A percentile compares a stretch with the other conserved stretches of the same genome.
Evolutionary conservation across 2,113 vertebrate species (phyloP).

Genomic region (Melanocharis versteri): DNA sequence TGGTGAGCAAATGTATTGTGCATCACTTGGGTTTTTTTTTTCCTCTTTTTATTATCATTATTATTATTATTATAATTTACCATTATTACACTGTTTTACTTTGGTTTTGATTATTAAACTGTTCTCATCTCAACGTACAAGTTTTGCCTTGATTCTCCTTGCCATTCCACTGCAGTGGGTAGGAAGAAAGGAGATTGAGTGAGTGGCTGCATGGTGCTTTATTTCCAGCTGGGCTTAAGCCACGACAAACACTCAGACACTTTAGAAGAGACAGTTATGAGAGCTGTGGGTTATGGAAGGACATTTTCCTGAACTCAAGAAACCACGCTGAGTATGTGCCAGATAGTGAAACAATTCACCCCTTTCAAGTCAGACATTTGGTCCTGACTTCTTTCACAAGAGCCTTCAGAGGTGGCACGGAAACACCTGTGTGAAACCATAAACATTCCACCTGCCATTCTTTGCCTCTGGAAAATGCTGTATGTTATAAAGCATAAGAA

Average conservation of each 20-base stretch:
- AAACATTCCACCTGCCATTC: neutral
- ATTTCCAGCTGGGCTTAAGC: neutral
- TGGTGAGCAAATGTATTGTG: neutral
- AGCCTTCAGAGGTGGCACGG: neutral
- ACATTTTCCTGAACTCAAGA: neutral
- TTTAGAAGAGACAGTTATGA: neutral
- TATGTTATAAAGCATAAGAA: neutral
- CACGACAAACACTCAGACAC: neutral
- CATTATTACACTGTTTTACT: neutral
- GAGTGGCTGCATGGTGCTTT: neutral
- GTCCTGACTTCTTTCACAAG: neutral
- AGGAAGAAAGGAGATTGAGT: rapidly evolving
- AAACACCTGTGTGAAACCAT: neutral
- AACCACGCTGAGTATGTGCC: neutral
- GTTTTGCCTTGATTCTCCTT: neutral
- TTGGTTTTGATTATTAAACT: neutral
- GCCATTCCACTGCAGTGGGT: neutral
- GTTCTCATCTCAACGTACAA: neutral
- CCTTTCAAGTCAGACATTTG: neutral
- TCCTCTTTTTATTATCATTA: neutral
- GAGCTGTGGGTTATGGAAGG: neutral
- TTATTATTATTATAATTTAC: neutral
- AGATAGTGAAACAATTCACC: neutral
- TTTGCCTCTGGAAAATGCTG: neutral
- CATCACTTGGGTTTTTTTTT: neutral